Evolutionary conservation across 2,888 invertebrate genomes (phyloP).

Genomic region (Oligia fasciuncula): DNA sequence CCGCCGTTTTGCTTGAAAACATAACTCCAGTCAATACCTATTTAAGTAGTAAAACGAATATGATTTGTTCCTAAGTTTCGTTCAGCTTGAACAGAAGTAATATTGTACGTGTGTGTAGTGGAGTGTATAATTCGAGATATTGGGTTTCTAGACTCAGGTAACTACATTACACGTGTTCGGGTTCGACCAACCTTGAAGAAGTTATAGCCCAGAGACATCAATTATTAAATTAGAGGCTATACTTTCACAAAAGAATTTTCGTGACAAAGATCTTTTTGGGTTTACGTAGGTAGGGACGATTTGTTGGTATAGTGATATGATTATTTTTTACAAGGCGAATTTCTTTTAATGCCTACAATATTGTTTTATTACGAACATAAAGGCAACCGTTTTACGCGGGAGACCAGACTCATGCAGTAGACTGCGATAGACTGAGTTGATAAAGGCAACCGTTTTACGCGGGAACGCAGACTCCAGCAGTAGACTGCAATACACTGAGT

Average conservation of each 20-base stretch:
- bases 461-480: too few species aligned
- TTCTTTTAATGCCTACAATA: not conserved
- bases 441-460: not conserved
- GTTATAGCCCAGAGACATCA: conserved; percentile 29
- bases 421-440: not conserved
- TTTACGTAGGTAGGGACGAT: not conserved
- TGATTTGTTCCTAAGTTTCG: conserved; percentile 9
- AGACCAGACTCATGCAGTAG: not conserved
- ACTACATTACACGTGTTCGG: conserved; percentile 30
- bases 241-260: not conserved
- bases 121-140: conserved; percentile 49
- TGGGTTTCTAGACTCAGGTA: conserved; percentile 32
- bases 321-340: not conserved
- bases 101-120: conserved; percentile 38
- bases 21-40: not conserved
- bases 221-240: conserved; percentile 1
- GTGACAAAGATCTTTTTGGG: conserved; percentile 2
- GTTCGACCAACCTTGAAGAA: conserved; percentile 16
- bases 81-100: conserved; percentile 28
- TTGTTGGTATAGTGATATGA: not conserved
- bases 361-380: not conserved
- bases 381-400: not conserved
- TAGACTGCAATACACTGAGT: too few species aligned
- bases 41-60: conserved; percentile 10
- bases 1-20: not conserved